phyloP scores from a whole-genome alignment of 2,888 invertebrate genomes.

The Vannuccia rotundouncinata region DNA sequence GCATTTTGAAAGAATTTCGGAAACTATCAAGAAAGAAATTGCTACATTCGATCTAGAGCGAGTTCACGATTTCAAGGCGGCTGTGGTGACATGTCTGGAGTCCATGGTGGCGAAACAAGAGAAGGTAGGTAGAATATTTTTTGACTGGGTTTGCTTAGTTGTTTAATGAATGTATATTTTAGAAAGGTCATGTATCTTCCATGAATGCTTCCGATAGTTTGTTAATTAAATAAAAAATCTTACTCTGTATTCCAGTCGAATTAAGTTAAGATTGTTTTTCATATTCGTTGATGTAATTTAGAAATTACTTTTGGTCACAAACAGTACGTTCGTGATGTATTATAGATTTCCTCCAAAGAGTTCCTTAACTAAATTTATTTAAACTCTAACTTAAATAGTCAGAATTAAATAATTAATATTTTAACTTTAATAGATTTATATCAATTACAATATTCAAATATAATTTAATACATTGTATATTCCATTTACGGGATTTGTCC shows the following conservation, averaged over 20 bases:
- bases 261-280: background rate
- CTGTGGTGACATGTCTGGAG: constrained; percentile 28
- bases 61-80: constrained; percentile 30
- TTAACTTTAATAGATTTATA: background rate
- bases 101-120: constrained; percentile 29
- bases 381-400: too few relatives aligned
- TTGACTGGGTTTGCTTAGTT: background rate
- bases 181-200: too few relatives aligned
- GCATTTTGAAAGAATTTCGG: constrained; percentile 33
- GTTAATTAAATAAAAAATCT: too few relatives aligned
- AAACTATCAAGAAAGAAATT: constrained; percentile 32
- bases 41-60: constrained; percentile 10
- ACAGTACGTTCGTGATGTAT: too few relatives aligned
- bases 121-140: constrained; percentile 14
- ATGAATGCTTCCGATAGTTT: too few relatives aligned
- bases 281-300: background rate
- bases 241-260: background rate
- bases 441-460: background rate
- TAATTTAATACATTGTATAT: background rate
- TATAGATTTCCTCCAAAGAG: too few relatives aligned
- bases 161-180: background rate
- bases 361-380: too few relatives aligned
- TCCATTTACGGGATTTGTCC: background rate
- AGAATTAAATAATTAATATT: constrained; percentile 44
- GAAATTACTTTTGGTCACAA: too few relatives aligned